phyloP scores from a whole-genome alignment of 2,888 invertebrate genomes.

The Andrena marginata region DNA sequence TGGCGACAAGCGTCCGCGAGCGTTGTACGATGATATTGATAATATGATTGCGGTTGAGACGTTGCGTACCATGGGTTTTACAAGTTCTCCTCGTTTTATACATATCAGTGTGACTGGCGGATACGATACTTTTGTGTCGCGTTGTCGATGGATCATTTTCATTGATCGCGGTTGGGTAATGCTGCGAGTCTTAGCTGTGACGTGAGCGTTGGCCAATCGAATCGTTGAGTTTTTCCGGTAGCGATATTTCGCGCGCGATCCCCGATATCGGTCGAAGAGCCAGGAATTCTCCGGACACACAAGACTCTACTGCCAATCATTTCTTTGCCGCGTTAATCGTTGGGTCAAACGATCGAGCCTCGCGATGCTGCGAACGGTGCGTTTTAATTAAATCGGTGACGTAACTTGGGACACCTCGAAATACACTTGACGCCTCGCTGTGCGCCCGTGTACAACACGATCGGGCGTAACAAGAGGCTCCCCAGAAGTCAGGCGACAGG shows the following conservation, averaged over 20 bases:
- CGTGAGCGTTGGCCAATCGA: background rate
- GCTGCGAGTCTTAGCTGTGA: background rate
- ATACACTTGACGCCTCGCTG: constrained; percentile 26
- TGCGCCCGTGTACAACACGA: background rate
- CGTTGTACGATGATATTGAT: too few relatives aligned
- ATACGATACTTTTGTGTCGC: background rate
- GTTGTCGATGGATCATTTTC: background rate
- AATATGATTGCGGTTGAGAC: too few relatives aligned
- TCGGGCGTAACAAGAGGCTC: background rate
- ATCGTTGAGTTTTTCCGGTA: background rate
- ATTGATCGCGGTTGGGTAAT: background rate
- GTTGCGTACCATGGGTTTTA: background rate
- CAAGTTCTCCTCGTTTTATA: background rate
- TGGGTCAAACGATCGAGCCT: constrained; percentile 43
- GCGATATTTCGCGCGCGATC: background rate
- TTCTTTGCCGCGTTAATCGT: constrained; percentile 56
- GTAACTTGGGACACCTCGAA: constrained; percentile 54
- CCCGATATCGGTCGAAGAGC: background rate
- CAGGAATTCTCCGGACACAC: constrained; percentile 19
- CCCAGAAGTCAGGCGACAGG: background rate
- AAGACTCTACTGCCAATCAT: constrained; percentile 46
- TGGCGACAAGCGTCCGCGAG: too few relatives aligned
- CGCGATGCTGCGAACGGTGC: constrained; percentile 44
- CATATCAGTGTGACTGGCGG: constrained; percentile 3
- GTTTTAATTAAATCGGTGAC: constrained; percentile 63